phyloP scores from a whole-genome alignment of 2,797 vertebrate species.

The Intellagama lesueurii region DNA sequence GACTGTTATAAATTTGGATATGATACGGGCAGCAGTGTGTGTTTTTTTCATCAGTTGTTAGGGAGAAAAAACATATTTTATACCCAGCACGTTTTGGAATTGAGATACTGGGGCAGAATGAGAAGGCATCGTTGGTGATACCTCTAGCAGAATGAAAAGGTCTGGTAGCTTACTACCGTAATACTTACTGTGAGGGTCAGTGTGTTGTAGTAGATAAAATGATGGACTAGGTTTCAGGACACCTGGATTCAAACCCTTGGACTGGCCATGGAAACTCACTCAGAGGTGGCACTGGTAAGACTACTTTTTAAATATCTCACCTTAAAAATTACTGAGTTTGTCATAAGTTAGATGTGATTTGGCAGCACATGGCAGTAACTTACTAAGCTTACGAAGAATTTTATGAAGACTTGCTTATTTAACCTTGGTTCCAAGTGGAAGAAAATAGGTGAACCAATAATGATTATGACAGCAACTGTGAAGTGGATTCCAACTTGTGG shows the following conservation, averaged over 20 bases:
- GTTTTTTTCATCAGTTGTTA: not conserved
- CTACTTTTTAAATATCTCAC: no score
- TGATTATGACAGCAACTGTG: no score
- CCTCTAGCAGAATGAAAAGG: not conserved
- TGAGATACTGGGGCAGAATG: rapidly evolving
- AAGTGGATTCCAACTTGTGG: no score
- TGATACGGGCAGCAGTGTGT: not conserved
- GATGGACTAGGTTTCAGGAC: no score
- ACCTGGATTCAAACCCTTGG: no score
- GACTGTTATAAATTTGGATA: rapidly evolving
- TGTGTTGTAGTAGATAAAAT: no score
- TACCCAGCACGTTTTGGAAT: not conserved
- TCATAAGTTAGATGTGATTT: no score
- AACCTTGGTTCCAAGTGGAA: not conserved
- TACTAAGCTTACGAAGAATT: not conserved
- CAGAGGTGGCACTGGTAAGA: no score
- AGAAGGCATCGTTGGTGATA: not conserved
- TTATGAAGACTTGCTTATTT: not conserved
- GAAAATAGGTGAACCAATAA: not conserved
- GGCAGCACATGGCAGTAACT: not conserved
- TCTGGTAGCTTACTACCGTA: no score
- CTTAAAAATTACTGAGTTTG: no score
- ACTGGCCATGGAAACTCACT: no score
- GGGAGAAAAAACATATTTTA: not conserved
- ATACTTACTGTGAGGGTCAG: no score